Evolutionary conservation across 2,888 invertebrate genomes (phyloP), one percentile per base, ranked within the genome.

Genomic region (Fragum whitleyi): DNA sequence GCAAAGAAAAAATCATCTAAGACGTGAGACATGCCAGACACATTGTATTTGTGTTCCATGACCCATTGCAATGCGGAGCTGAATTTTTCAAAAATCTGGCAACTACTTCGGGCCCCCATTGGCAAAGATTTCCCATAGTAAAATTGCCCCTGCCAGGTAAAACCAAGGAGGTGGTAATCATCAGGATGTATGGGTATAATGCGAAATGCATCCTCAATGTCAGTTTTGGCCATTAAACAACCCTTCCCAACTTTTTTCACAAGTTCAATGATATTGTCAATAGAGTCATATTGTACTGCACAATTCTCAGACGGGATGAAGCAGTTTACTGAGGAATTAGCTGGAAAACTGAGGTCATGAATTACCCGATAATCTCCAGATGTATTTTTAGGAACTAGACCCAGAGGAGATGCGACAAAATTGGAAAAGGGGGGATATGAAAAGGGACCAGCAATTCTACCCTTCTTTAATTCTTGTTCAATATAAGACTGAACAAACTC

Each of bases 151-250:
- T 84, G 62, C 53, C 77, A 77, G 1, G 32, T 23, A 59, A 86
- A 86, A 6, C 82, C 82, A n/a, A 80, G 62, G 32, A 77, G 55
- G 55, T 78, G 80, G 47, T 84, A 79, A 39, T 84, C 82, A 2
- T 32, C 0, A 39, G 81, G 82, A 14, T 57, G 39, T 9, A 86
- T 76, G 11, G 84, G 86, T 36, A 84, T 72, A 21, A 76, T 82
- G 5, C 82, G 68, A 53, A 84, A 86, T 3, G 69, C 79, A 55
- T 83, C 79, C 68, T 79, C 73, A 16, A 86, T 79, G 57, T 86
- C 86, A 0, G 78, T 61, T 69, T 83, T 86, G n/a, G 83, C 77
- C 29, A 83, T 71, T 21, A 73, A 39, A 21, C 59, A 65, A 9
- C 55, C 21, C 55, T 5, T 5, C 0, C 86, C 83, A 73, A 57